These are phyloP conservation scores for Melinaea marsaeus DNA, from an alignment of 2,888 invertebrate species.

Conservation along the genomic window DNA sequence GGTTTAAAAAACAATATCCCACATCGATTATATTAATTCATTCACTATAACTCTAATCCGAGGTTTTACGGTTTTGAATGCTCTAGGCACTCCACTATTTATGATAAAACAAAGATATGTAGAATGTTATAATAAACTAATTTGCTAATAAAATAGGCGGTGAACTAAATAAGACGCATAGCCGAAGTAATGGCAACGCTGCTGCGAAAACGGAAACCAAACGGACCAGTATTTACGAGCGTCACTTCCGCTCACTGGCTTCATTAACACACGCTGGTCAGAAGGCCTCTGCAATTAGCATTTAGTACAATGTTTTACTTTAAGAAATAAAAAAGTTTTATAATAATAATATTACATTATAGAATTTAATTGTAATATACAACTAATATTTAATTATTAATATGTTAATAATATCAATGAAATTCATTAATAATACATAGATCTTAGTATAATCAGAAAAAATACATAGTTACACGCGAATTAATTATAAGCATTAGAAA, in stretches of 20 bases:
- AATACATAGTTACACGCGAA: too few species aligned
- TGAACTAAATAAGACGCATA: constrained; percentile 69
- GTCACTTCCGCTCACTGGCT: constrained; percentile 65
- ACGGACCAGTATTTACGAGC: constrained; percentile 74
- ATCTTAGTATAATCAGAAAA: too few species aligned
- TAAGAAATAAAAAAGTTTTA: constrained; percentile 13
- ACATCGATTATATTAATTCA: too few species aligned
- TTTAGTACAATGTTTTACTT: constrained; percentile 22
- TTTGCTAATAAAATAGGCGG: constrained; percentile 46
- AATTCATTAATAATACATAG: too few species aligned
- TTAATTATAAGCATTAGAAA: too few species aligned
- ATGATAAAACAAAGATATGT: too few species aligned
- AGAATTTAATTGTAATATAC: neutral
- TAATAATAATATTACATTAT: neutral
- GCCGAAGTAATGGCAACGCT: constrained; percentile 64
- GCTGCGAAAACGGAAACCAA: constrained; percentile 73
- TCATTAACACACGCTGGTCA: constrained; percentile 55
- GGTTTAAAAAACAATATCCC: too few species aligned
- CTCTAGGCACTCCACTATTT: too few species aligned
- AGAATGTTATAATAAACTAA: too few species aligned
- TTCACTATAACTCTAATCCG: too few species aligned
- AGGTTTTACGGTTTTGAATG: too few species aligned
- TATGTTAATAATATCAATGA: too few species aligned
- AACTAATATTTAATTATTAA: neutral
- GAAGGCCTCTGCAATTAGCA: constrained; percentile 38